Evolutionary conservation across 2,888 invertebrate genomes (phyloP).

Genomic region (Pachydiplax longipennis): DNA sequence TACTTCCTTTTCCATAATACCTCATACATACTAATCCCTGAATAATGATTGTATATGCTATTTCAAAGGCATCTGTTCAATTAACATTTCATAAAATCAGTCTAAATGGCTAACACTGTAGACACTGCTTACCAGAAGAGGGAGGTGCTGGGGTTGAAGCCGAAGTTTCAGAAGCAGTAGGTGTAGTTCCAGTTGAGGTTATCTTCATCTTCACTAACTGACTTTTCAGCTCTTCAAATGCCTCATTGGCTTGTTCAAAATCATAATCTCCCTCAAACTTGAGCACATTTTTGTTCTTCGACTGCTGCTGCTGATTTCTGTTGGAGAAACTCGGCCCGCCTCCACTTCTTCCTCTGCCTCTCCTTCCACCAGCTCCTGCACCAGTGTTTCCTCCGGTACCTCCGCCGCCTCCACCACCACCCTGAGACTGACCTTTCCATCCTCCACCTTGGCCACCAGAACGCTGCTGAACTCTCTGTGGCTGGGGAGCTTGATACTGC

Average conservation of each 20-base stretch:
- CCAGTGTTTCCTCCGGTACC: conserved; percentile 48
- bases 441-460: conserved; percentile 61
- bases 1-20: no score
- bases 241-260: conserved; percentile 97
- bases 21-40: no score
- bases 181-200: conserved; percentile 29
- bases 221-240: conserved; percentile 88
- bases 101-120: not conserved
- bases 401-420: conserved; percentile 55
- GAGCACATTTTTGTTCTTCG: conserved; percentile 66
- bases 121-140: not conserved
- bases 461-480: conserved; percentile 44
- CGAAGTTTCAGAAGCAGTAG: not conserved
- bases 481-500: conserved; percentile 57
- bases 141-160: not conserved
- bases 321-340: conserved; percentile 50
- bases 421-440: conserved; percentile 61
- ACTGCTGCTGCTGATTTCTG: conserved; percentile 46
- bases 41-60: no score
- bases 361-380: conserved; percentile 48
- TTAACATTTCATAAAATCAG: not conserved
- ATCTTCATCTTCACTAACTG: conserved; percentile 87
- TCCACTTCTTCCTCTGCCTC: conserved; percentile 49
- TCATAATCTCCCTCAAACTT: conserved; percentile 98
- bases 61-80: not conserved